phyloP scores from a whole-genome alignment of 2,113 vertebrate species.

The Sander lucioperca region DNA sequence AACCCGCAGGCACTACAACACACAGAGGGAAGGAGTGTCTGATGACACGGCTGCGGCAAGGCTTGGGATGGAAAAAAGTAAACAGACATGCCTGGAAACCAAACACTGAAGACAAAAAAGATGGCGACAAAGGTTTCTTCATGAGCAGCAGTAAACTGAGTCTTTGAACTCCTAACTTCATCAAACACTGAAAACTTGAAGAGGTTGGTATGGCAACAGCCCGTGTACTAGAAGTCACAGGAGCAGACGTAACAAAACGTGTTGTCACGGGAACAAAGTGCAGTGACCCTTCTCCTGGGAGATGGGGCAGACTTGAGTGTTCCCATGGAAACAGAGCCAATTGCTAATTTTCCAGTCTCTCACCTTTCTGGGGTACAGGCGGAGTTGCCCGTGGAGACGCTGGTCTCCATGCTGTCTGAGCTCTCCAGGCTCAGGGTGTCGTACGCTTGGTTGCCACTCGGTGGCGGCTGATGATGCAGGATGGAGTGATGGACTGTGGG shows the following conservation, averaged over 20 bases:
- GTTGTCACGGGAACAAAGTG: constrained; percentile 77
- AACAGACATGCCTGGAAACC: constrained; percentile 62
- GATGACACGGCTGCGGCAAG: constrained; percentile 40
- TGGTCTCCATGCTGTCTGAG: constrained; percentile 98
- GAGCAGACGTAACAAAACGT: constrained; percentile 74
- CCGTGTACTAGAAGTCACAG: constrained; percentile 56
- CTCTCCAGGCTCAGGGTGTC: constrained; percentile 98
- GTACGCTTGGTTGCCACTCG: constrained; percentile 86
- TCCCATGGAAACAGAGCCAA: constrained; percentile 84
- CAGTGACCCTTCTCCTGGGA: constrained; percentile 81
- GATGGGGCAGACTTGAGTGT: constrained; percentile 80
- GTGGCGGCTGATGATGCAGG: constrained; percentile 89
- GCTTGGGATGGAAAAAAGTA: constrained; percentile 33
- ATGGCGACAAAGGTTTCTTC: constrained; percentile 37
- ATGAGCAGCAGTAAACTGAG: constrained; percentile 31
- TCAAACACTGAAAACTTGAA: constrained; percentile 64
- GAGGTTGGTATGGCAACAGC: constrained; percentile 83
- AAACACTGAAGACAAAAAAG: constrained; percentile 35
- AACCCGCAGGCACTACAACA: constrained; percentile 87
- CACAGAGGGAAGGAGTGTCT: constrained; percentile 55
- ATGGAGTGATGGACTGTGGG: constrained; percentile 91
- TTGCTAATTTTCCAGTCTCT: constrained; percentile 68
- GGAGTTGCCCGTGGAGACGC: constrained; percentile 92
- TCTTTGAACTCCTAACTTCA: constrained; percentile 49
- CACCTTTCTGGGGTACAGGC: constrained; percentile 96